Conservation (phyloP, 1,140 invertebrate genomes). For the Cheumatopsyche charites region DNA sequence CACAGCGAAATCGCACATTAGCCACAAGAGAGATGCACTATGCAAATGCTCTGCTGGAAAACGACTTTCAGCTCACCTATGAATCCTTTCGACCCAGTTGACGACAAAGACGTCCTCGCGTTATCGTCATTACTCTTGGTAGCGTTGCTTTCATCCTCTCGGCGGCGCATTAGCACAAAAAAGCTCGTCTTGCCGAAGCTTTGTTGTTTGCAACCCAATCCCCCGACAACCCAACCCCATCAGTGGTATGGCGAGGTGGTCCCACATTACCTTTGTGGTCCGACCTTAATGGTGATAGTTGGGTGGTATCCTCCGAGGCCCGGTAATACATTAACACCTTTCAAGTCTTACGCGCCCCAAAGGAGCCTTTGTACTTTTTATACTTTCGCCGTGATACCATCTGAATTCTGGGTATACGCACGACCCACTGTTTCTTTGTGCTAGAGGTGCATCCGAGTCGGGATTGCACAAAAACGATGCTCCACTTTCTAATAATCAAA, state of each 20-base stretch:
- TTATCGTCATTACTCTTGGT: conserved; percentile 45
- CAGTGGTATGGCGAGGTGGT: conserved; percentile 4
- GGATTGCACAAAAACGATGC: background rate
- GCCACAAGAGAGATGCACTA: background rate
- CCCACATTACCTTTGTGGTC: conserved; percentile 44
- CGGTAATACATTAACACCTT: conserved; percentile 49
- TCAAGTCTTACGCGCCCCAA: conserved; percentile 44
- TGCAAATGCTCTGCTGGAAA: background rate
- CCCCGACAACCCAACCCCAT: conserved; percentile 3
- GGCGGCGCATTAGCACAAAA: conserved; percentile 45
- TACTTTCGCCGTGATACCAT: conserved; percentile 44
- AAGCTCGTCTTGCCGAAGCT: conserved; percentile 36
- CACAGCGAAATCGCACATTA: background rate
- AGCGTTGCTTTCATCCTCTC: conserved; percentile 46
- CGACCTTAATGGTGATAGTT: conserved; percentile 44
- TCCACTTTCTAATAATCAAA: conserved; percentile 2
- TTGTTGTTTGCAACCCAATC: conserved; percentile 32
- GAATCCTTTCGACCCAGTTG: conserved; percentile 31
- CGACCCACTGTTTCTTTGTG: conserved; percentile 41
- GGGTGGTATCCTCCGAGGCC: conserved; percentile 31
- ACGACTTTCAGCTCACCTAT: conserved; percentile 7
- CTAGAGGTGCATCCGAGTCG: conserved; percentile 42
- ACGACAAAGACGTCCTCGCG: conserved; percentile 40
- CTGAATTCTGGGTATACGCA: conserved; percentile 29
- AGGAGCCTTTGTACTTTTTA: conserved; percentile 48